Evolutionary conservation across 2,113 vertebrate species (phyloP), one percentile per base, ranked within the genome.

Genomic region (Pantherophis guttatus): DNA sequence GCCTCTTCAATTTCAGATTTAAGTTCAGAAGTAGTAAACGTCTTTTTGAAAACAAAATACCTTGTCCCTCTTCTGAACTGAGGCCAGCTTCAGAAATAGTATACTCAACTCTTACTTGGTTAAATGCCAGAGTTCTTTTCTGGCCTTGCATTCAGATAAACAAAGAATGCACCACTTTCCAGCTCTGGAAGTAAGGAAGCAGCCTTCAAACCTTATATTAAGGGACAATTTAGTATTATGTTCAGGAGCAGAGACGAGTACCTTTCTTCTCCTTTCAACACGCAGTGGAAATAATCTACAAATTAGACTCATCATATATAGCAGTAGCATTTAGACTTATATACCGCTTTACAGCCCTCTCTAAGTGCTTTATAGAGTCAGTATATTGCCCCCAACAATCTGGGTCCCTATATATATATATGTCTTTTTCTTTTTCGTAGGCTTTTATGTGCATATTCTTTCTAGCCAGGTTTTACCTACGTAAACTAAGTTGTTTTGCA

Each of bases 101-200:
- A 90, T 94, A 95, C 93, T 93, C 91, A 94, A 95, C 91, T 95
- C 95, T 95, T 94, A 96, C 92, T 92, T 95, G 91, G 87, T 94
- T 93, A 92, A 95, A 55, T 95, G 93, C 94, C 95, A 96, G 93
- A 92, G 93, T 94, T 21, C 75, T 44, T 81, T 91, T 96, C 95
- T 96, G 93, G 93, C 92, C 95, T 91, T 95, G 13, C 95, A 94
- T 97, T 96, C 96, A 97, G 89, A 96, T 93, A 94, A 96, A 96
- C 2, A 1, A 96, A 58, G 55, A 15, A 19, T 91, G 15, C 81
- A 13, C 29, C 9, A 26, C 26, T 57, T 8, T n/a, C 11, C n/a
- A 55, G 39, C 5, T 85, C 62, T 39, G 57, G n/a, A 65, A 87
- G 24, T 54, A 91, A 91, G 33, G 33, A 21, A 39, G 13, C 21